Evolutionary conservation across 2,797 vertebrate genomes (phyloP).

Genomic region (Melanotaenia parkinsoni): DNA sequence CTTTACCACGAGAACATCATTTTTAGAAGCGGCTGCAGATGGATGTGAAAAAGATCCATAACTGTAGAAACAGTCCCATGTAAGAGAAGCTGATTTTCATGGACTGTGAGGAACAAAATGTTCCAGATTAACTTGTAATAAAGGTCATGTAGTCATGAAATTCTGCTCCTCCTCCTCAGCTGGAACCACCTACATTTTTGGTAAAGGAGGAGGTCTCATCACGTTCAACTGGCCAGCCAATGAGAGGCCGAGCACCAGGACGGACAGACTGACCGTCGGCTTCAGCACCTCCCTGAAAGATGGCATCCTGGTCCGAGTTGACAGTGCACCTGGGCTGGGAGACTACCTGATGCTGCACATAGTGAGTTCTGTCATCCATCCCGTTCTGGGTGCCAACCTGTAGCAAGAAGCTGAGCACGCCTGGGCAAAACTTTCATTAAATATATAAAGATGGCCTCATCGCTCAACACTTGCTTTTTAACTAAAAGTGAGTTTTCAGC

Average conservation of each 20-base stretch:
- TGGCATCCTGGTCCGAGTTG: conserved; percentile 94
- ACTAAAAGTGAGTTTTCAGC: too few relatives aligned
- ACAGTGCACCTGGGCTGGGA: conserved; percentile 93
- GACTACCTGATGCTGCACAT: conserved; percentile 98
- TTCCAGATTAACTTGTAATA: too few relatives aligned
- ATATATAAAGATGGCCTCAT: too few relatives aligned
- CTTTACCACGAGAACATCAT: too few relatives aligned
- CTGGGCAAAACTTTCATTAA: too few relatives aligned
- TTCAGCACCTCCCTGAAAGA: conserved; percentile 99
- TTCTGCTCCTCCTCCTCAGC: conserved; percentile 73
- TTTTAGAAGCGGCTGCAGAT: too few relatives aligned
- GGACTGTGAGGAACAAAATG: too few relatives aligned
- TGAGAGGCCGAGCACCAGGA: conserved; percentile 95
- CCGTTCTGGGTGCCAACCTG: too few relatives aligned
- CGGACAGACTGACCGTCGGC: conserved; percentile 93
- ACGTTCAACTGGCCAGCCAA: conserved; percentile 96
- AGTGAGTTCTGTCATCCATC: conserved; percentile 82
- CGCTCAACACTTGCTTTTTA: too few relatives aligned
- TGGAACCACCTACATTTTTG: conserved; percentile 97
- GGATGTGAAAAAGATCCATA: too few relatives aligned
- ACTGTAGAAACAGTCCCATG: not conserved
- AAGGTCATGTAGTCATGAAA: not conserved
- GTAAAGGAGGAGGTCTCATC: conserved; percentile 96
- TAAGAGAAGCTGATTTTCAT: too few relatives aligned
- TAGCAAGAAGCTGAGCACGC: too few relatives aligned